Evolutionary conservation across 2,113 vertebrate genomes (phyloP), one percentile per base, ranked within the genome.

Genomic region (Hystrix brachyura): DNA sequence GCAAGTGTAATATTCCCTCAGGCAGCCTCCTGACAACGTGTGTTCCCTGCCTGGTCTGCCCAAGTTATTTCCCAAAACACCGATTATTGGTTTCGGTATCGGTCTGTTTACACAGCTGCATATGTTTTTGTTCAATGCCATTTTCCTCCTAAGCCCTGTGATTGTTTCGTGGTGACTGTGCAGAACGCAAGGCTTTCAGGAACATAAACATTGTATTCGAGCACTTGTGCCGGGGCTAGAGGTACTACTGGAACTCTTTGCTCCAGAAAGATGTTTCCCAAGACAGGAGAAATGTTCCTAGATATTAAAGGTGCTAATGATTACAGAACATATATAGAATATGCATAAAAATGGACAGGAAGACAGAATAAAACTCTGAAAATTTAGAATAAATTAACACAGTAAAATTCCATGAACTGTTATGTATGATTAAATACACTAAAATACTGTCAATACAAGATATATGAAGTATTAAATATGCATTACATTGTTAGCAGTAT

Each of bases 21-120:
- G 74, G 23, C 60, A 55, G 34, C 27, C 8, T 76, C 34, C 64
- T 92, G 38, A 91, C 60, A 82, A 46, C 43, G 34, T 81, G 57
- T 80, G 34, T 59, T 92, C 46, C 38, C 76, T 92, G 43, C 29
- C 51, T 85, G 23, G 8, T 71, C 53, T 90, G n/a, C 38, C 43
- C 3, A 87, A 82, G 18, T 95, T 90, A 94, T 78, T 94, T 87
- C 80, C 84, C 92, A 87, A 43, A 57, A 83, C 34, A 29, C 21
- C 79, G 87, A 43, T 97, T 96, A 84, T 7, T 57, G 25, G 48
- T 87, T 89, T 34, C 80, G 71, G 87, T 53, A 93, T n/a, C 57
- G 6, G 7, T 83, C 12, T 86, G n/a, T 92, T 94, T 94, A 87
- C 57, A 67, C 65, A 57, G 10, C 9, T 90, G 17, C 15, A 15